These are phyloP conservation scores for Apistogramma diplotaenia DNA, from an alignment of 2,113 vertebrate species.

Conservation along the genomic window DNA sequence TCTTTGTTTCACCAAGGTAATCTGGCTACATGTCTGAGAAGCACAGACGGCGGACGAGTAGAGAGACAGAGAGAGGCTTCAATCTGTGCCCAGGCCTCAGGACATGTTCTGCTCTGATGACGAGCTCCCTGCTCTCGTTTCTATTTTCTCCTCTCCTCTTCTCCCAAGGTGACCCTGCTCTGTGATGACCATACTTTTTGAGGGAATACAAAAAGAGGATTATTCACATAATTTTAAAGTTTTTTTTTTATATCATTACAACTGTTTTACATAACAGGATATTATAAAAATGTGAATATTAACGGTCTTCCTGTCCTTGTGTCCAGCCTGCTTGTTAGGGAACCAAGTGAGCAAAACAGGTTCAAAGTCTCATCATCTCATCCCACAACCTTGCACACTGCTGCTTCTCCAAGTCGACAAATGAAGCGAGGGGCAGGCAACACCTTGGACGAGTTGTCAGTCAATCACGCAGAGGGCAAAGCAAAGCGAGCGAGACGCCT, in stretches of 20 bases:
- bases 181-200: conserved; percentile 4
- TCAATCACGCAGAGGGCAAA: neutral
- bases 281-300: neutral
- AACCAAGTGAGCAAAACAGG: neutral
- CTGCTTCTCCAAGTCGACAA: neutral
- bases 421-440: neutral
- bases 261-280: neutral
- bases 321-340: neutral
- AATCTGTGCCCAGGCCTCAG: conserved; percentile 42
- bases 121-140: conserved; percentile 34
- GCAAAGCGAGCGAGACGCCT: no score
- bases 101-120: conserved; percentile 59
- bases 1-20: conserved; percentile 36
- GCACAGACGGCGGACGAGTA: conserved; percentile 14
- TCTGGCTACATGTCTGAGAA: conserved; percentile 26
- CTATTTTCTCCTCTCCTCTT: conserved; percentile 20
- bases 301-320: neutral
- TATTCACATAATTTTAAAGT: neutral
- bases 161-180: conserved; percentile 26
- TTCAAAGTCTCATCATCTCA: neutral
- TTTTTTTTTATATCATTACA: neutral
- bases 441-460: neutral
- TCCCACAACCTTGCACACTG: neutral
- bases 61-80: conserved; percentile 1
- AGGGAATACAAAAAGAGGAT: neutral